phyloP scores from a whole-genome alignment of 2,797 vertebrate genomes.

The Coreius guichenoti region DNA sequence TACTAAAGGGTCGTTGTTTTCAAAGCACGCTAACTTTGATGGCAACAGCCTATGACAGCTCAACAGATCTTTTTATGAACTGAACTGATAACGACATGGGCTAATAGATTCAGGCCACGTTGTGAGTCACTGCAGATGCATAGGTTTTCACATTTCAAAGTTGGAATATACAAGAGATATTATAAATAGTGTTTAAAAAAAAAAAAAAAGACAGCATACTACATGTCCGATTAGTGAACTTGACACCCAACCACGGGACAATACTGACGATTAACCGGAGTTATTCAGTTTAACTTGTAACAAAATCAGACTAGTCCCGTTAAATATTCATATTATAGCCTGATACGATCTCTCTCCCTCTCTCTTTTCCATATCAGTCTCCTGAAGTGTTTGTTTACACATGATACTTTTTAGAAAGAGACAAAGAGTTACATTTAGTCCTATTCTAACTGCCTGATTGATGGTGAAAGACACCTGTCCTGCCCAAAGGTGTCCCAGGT shows the following conservation, averaged over 20 bases:
- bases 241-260: conserved; percentile 5
- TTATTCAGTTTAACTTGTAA: conserved; percentile 21
- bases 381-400: conserved; percentile 21
- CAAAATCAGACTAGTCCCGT: neutral
- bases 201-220: neutral
- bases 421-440: neutral
- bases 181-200: too few species aligned
- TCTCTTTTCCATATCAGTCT: neutral
- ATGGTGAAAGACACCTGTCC: conserved; percentile 14
- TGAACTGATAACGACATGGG: neutral
- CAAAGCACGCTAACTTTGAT: neutral
- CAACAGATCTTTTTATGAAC: conserved; percentile 5
- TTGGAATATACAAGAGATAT: too few species aligned
- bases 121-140: neutral
- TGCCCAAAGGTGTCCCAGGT: neutral
- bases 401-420: neutral
- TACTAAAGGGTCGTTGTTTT: neutral
- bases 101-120: neutral
- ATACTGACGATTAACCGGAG: conserved; percentile 7
- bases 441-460: neutral
- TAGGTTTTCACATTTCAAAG: neutral
- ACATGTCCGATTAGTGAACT: neutral
- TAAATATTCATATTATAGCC: conserved; percentile 26
- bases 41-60: neutral
- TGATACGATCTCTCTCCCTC: neutral